Evolutionary conservation across 2,888 invertebrate genomes (phyloP).

Genomic region (Heteromurus nitidus): DNA sequence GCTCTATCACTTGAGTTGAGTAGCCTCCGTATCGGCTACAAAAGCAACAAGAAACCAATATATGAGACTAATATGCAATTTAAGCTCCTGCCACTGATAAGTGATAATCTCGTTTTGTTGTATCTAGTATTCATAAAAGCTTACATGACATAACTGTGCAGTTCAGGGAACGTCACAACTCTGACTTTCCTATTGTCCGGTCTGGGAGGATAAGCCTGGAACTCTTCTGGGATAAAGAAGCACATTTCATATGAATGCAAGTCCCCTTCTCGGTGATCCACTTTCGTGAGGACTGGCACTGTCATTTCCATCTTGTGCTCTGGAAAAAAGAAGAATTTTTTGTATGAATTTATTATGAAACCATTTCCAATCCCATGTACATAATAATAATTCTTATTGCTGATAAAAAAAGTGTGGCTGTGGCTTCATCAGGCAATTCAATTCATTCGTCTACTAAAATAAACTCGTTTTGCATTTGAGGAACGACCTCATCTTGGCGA

Average conservation of each 20-base stretch:
- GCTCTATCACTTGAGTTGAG: slow-evolving; percentile 65
- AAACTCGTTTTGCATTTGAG: no score
- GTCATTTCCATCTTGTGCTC: slow-evolving; percentile 72
- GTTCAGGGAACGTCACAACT: slow-evolving; percentile 67
- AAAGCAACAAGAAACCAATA: neutral
- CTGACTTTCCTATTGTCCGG: slow-evolving; percentile 68
- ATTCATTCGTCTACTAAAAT: no score
- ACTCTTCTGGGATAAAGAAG: slow-evolving; percentile 70
- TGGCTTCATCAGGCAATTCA: no score
- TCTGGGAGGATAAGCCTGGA: slow-evolving; percentile 67
- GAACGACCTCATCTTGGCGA: no score
- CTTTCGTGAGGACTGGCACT: slow-evolving; percentile 70
- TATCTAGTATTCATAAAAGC: slow-evolving; percentile 11
- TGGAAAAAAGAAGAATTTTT: slow-evolving; percentile 28
- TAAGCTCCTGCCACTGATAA: no score
- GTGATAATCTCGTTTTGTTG: no score
- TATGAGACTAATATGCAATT: neutral
- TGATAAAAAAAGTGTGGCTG: no score
- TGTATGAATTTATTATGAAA: no score
- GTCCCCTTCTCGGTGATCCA: slow-evolving; percentile 72
- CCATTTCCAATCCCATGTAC: no score
- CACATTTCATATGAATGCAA: slow-evolving; percentile 72
- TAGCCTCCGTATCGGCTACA: slow-evolving; percentile 72
- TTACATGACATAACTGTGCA: slow-evolving; percentile 72
- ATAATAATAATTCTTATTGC: no score